phyloP scores from a whole-genome alignment of 2,888 invertebrate species.

The Callyntrura guangdongensis region DNA sequence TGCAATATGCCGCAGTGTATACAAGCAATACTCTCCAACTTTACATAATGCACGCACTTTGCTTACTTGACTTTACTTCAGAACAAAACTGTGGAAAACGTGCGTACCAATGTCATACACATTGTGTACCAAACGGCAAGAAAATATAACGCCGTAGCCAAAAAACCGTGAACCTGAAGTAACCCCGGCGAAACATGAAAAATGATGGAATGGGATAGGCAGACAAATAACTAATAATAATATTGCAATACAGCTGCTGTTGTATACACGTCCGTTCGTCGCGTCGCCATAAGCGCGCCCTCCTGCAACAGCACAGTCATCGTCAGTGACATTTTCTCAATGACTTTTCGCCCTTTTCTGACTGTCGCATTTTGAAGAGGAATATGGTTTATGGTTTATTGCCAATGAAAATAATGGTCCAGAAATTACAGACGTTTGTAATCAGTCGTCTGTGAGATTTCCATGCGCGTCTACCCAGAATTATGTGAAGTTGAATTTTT shows the following conservation, averaged over 20 bases:
- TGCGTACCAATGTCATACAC: slow-evolving; percentile 29
- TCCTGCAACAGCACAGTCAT: slow-evolving; percentile 25
- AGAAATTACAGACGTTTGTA: slow-evolving; percentile 16
- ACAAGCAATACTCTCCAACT: slow-evolving; percentile 14
- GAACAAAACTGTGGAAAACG: slow-evolving; percentile 37
- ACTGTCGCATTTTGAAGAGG: neutral
- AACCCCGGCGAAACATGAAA: slow-evolving; percentile 41
- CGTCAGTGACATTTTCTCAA: slow-evolving; percentile 70
- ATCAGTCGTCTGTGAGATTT: neutral
- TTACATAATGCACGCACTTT: slow-evolving; percentile 61
- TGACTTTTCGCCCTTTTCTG: slow-evolving; percentile 63
- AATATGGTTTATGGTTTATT: slow-evolving; percentile 47
- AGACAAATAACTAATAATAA: slow-evolving; percentile 46
- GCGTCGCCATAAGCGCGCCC: neutral
- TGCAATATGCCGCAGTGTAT: slow-evolving; percentile 54
- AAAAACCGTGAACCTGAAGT: slow-evolving; percentile 47
- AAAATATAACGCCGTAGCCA: neutral
- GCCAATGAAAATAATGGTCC: slow-evolving; percentile 53
- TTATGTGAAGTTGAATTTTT: no score
- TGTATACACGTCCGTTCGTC: slow-evolving; percentile 12
- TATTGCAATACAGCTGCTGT: slow-evolving; percentile 14
- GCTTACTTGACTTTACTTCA: slow-evolving; percentile 11
- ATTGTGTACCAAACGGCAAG: neutral
- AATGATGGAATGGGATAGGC: slow-evolving; percentile 64
- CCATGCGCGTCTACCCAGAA: slow-evolving; percentile 10